Conservation (phyloP, 2,888 invertebrate genomes). For the Dione juno region DNA sequence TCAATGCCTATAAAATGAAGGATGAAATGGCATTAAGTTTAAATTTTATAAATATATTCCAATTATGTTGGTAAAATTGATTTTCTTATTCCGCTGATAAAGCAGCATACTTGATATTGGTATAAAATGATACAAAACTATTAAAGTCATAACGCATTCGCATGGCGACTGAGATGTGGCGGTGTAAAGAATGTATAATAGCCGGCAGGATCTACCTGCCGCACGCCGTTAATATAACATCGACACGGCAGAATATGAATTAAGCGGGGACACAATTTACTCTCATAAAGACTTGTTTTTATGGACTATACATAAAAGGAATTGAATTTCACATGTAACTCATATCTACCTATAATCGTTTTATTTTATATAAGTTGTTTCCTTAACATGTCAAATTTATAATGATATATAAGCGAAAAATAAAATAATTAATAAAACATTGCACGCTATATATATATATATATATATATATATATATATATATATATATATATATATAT, state of each 20-base stretch:
- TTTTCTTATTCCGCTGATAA: slow-evolving; percentile 1
- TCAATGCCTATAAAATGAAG: background rate
- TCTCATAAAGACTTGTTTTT: slow-evolving; percentile 22
- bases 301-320: background rate
- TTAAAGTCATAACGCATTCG: slow-evolving; percentile 34
- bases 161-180: slow-evolving; percentile 49
- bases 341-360: background rate
- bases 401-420: background rate
- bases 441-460: too few relatives aligned
- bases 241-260: slow-evolving; percentile 32
- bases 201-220: slow-evolving; percentile 48
- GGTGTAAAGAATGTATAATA: slow-evolving; percentile 54
- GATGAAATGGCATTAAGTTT: background rate
- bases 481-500: too few relatives aligned
- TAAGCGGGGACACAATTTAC: slow-evolving; percentile 24
- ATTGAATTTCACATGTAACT: slow-evolving; percentile 4
- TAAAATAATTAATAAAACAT: background rate
- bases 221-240: slow-evolving; percentile 46
- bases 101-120: background rate
- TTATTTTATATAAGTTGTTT: background rate
- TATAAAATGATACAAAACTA: slow-evolving; percentile 18
- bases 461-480: too few relatives aligned
- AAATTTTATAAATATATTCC: background rate
- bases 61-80: background rate
- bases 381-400: background rate